Conservation (phyloP, 1,140 invertebrate species). For the Drosophila funebris region DNA sequence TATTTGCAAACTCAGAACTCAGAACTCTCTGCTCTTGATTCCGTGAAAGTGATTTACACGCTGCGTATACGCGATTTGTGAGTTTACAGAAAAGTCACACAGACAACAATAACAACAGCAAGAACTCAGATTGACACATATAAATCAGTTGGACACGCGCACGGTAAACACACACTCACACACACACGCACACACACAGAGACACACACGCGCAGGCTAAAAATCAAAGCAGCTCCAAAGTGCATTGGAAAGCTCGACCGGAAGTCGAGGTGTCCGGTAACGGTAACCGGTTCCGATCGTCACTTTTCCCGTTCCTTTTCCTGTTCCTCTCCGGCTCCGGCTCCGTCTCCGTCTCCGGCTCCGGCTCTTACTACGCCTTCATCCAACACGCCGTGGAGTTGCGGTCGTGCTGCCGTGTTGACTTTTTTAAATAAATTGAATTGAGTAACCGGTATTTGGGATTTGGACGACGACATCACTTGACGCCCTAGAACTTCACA, state of each 20-base stretch:
- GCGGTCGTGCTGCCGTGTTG: conserved; percentile 17
- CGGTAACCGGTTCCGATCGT: conserved; percentile 84
- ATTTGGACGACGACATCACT: conserved; percentile 30
- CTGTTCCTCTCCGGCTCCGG: conserved; percentile 63
- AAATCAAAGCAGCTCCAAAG: conserved; percentile 54
- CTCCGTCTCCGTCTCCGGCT: conserved; percentile 20
- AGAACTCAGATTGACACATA: conserved; percentile 65
- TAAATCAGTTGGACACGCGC: conserved; percentile 73
- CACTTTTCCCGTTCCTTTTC: conserved; percentile 84
- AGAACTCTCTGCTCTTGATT: conserved; percentile 17
- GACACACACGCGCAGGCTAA: not conserved
- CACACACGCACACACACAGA: not conserved
- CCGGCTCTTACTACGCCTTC: conserved; percentile 1
- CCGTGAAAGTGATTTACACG: conserved; percentile 43
- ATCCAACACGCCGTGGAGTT: conserved; percentile 27
- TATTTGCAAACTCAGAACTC: conserved; percentile 19
- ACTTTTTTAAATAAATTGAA: conserved; percentile 71
- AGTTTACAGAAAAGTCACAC: conserved; percentile 7
- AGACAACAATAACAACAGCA: not conserved
- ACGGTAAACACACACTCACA: conserved; percentile 17
- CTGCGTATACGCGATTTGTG: conserved; percentile 54
- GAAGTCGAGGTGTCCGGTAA: conserved; percentile 84
- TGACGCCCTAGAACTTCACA: conserved; percentile 23
- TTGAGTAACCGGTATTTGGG: conserved; percentile 36
- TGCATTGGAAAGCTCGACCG: conserved; percentile 81